Percentiles rank a stretch among this genome's conserved stretches.
Evolutionary conservation across 2,797 vertebrate species (phyloP).

Genomic region (Poecilia velifera): DNA sequence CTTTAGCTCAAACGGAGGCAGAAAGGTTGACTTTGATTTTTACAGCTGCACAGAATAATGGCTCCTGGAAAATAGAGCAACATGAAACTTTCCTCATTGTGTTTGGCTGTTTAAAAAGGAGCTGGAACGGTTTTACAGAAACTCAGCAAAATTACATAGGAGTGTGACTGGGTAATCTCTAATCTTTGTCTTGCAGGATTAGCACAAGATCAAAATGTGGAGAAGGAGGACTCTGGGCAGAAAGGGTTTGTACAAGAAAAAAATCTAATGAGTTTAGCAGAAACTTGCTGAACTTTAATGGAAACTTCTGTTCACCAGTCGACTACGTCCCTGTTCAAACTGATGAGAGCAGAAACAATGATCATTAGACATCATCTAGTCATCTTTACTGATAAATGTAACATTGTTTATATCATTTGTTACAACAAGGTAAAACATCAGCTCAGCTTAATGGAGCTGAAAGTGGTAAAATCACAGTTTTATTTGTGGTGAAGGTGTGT

Average conservation of each 20-base stretch:
- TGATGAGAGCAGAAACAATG: background rate
- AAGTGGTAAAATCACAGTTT: background rate
- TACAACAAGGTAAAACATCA: background rate
- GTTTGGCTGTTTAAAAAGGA: background rate
- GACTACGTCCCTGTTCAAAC: background rate
- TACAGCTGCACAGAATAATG: background rate
- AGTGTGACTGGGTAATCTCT: constrained; percentile 7
- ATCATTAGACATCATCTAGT: background rate
- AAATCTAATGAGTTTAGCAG: background rate
- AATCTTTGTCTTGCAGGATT: constrained; percentile 24
- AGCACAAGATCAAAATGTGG: constrained; percentile 1
- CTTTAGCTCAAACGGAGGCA: background rate
- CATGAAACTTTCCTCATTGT: background rate
- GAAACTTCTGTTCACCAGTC: background rate
- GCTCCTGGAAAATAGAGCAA: background rate
- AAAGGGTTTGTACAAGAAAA: background rate
- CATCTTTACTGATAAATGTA: background rate
- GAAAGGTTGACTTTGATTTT: constrained; percentile 12
- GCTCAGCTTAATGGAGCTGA: background rate
- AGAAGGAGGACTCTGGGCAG: background rate
- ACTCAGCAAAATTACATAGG: background rate
- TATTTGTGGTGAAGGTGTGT: background rate
- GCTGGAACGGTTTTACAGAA: background rate
- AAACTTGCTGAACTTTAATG: background rate
- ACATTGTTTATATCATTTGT: background rate